Evolutionary conservation across 2,888 invertebrate genomes (phyloP), one percentile per base, ranked within the genome.

Genomic region (Meliscaeva auricollis): DNA sequence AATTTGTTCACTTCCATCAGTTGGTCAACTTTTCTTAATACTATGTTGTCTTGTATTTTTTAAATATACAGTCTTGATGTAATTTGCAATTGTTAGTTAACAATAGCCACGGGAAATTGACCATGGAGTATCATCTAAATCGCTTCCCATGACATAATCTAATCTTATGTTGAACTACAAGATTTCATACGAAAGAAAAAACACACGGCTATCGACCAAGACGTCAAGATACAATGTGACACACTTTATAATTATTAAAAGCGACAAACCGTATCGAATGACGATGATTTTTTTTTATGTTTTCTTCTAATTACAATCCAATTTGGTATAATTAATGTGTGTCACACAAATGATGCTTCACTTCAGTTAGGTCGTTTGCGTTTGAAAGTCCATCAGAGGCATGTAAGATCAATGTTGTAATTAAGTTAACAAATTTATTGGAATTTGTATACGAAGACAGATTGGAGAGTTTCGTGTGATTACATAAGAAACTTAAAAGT

Each of bases 91-190:
- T 56, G 78, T 74, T 76, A 26, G 32, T 35, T 46, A 52, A 74
- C 64, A 74, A 78, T 64, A 35, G 44, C 58, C 70, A 20, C 50
- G 74, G 69, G 83, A 75, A 84, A 75, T 79, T 79, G 84, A 84
- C 84, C 79, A 75, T 70, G 66, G 79, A 62, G 54, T 60, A 84
- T 84, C 50, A 62, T 70, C 46, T 22, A 20, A 72, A 75, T 66
- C 44, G 83, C 66, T 84, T 84, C 83, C 79, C 83, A 84, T 84
- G 79, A 84, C 75, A 79, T 84, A 79, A 84, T 75, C 75, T 58
- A 30, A 50, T 52, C 35, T 50, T 20, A 32, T 60, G 17, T 52
- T 48, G 20, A 2, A 11, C 17, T n/a, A n/a, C n/a, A n/a, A n/a
- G n/a, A 17, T 17, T 35, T 35, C 7, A 17, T 2, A 17, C 1